These are phyloP conservation scores for Neoitamus cyanurus DNA, from an alignment of 2,888 invertebrate genomes.

Conservation along the genomic window DNA sequence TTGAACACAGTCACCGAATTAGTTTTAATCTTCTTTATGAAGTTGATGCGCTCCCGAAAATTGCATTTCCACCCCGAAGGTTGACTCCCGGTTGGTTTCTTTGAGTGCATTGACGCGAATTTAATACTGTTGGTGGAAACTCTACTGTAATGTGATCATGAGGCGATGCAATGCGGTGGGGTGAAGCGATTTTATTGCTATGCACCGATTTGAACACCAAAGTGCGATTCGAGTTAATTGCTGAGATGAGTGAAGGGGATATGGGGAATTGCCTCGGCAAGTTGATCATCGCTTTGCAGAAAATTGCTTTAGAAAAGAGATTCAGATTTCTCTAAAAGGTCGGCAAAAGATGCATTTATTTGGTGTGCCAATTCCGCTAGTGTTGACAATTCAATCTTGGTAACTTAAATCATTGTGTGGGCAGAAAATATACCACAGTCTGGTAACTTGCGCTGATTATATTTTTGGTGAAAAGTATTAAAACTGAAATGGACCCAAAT, in stretches of 20 bases:
- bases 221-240: not conserved
- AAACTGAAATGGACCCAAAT: too few species aligned
- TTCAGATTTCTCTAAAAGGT: too few species aligned
- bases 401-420: too few species aligned
- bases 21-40: slow-evolving; percentile 40
- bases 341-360: too few species aligned
- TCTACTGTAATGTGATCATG: not conserved
- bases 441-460: too few species aligned
- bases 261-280: not conserved
- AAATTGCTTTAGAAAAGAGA: too few species aligned
- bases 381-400: too few species aligned
- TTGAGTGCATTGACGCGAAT: slow-evolving; percentile 9
- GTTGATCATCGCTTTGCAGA: too few species aligned
- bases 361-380: too few species aligned
- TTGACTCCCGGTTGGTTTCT: not conserved
- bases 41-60: slow-evolving; percentile 5
- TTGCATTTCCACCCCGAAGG: not conserved
- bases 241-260: not conserved
- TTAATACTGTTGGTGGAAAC: not conserved
- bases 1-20: not conserved
- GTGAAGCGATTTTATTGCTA: not conserved
- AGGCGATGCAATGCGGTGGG: not conserved
- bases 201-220: not conserved
- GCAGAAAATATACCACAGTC: too few species aligned
- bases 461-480: too few species aligned